Percentiles rank a stretch among this genome's conserved stretches.
These are phyloP conservation scores for Corythornis vintsioides DNA, from an alignment of 2,113 vertebrate species.

Conservation along the genomic window DNA sequence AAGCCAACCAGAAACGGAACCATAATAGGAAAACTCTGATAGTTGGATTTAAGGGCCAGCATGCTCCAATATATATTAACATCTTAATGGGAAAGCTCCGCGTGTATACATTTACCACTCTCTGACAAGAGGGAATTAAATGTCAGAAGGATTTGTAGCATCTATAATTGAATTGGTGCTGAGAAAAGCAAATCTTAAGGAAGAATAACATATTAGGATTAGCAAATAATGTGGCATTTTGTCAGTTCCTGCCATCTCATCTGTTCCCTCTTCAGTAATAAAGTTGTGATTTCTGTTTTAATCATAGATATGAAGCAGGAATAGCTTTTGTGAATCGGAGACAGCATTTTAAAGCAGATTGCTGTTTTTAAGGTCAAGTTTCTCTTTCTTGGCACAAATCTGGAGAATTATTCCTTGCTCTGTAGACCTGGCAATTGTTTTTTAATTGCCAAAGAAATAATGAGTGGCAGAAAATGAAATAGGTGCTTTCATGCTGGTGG, in stretches of 20 bases:
- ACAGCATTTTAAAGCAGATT: neutral
- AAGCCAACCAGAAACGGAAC: neutral
- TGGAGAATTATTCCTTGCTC: neutral
- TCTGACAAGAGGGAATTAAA: conserved; percentile 91
- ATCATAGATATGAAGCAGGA: conserved; percentile 25
- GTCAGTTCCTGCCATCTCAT: conserved; percentile 73
- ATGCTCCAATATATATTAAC: conserved; percentile 82
- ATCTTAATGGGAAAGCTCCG: conserved; percentile 89
- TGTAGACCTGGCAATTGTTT: neutral
- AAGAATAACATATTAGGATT: conserved; percentile 92
- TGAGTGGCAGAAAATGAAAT: neutral
- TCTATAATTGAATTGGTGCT: conserved; percentile 95
- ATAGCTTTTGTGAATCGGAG: neutral
- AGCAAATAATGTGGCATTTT: conserved; percentile 88
- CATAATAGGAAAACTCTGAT: neutral
- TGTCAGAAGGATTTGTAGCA: conserved; percentile 94
- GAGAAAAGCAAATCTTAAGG: conserved; percentile 88
- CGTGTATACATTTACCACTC: conserved; percentile 82
- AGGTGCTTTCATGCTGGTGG: neutral
- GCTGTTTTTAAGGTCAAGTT: conserved; percentile 38
- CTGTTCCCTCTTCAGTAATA: conserved; percentile 67
- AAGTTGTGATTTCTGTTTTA: conserved; percentile 69
- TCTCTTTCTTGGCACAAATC: neutral
- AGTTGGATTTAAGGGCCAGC: conserved; percentile 27
- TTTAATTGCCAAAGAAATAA: neutral